These are phyloP conservation scores for Leptura quadrifasciata DNA, from an alignment of 2,888 invertebrate genomes.

Conservation along the genomic window DNA sequence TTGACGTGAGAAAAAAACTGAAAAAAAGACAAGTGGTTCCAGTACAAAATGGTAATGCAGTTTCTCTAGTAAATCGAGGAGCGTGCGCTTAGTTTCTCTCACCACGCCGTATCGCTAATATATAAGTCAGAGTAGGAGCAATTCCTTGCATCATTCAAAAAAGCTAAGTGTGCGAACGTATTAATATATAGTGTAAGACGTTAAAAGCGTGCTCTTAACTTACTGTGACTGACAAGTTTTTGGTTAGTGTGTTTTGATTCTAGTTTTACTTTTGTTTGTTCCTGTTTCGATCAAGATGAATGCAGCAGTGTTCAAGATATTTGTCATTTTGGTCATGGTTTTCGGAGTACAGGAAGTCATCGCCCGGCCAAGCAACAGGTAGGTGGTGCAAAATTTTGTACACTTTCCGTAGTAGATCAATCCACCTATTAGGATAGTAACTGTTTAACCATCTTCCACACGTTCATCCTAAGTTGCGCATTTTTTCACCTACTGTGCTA, in stretches of 20 bases:
- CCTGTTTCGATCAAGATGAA: conserved; percentile 45
- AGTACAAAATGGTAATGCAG: neutral
- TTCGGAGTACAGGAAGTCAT: conserved; percentile 55
- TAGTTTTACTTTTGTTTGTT: conserved; percentile 16
- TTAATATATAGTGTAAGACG: conserved; percentile 43
- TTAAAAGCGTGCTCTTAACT: conserved; percentile 20
- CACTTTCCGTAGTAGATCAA: no score
- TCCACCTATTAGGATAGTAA: no score
- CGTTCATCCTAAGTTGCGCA: no score
- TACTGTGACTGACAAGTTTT: conserved; percentile 24
- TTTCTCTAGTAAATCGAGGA: conserved; percentile 16
- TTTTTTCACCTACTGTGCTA: no score
- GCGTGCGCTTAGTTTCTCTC: conserved; percentile 37
- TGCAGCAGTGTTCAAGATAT: conserved; percentile 46
- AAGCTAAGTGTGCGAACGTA: conserved; percentile 48
- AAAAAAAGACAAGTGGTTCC: neutral
- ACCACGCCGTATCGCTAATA: neutral
- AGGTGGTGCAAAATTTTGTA: conserved; percentile 29
- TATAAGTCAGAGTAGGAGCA: conserved; percentile 45
- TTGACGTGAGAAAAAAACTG: neutral
- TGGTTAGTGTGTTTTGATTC: conserved; percentile 26
- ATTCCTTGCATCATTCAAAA: conserved; percentile 56
- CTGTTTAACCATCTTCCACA: no score
- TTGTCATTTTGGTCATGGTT: conserved; percentile 52
- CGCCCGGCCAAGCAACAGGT: conserved; percentile 58